These are phyloP conservation scores for Geotrupes spiniger DNA, from an alignment of 2,888 invertebrate genomes.

Conservation along the genomic window DNA sequence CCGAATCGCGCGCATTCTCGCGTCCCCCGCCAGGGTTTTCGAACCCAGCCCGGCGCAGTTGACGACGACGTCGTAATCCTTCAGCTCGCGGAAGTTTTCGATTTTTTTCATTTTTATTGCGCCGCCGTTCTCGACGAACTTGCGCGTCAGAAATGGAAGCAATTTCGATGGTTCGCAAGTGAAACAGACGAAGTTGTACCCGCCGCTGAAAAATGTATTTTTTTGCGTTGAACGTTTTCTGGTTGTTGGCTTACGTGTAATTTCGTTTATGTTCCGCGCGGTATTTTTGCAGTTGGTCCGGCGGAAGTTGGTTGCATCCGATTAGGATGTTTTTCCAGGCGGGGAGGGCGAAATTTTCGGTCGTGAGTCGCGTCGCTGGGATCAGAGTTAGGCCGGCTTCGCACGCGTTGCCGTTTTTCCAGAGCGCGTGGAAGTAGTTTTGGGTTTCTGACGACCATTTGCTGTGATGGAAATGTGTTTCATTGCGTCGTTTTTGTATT, in stretches of 20 bases:
- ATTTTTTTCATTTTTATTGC: slow-evolving; percentile 52
- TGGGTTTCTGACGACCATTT: slow-evolving; percentile 66
- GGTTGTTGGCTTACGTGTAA: slow-evolving; percentile 44
- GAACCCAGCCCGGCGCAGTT: slow-evolving; percentile 78
- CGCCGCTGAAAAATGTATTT: slow-evolving; percentile 58
- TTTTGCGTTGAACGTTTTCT: not conserved
- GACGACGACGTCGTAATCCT: slow-evolving; percentile 63
- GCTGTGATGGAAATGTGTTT: slow-evolving; percentile 45
- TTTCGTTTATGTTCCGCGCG: slow-evolving; percentile 42
- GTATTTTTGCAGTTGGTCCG: slow-evolving; percentile 43
- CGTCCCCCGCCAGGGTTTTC: slow-evolving; percentile 60
- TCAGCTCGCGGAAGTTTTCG: slow-evolving; percentile 52
- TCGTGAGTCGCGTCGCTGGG: slow-evolving; percentile 47
- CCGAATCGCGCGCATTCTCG: slow-evolving; percentile 61
- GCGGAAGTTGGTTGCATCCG: slow-evolving; percentile 45
- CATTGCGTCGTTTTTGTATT: not conserved
- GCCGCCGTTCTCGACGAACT: slow-evolving; percentile 62
- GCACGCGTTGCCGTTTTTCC: slow-evolving; percentile 55
- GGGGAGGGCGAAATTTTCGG: slow-evolving; percentile 34
- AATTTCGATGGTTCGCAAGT: slow-evolving; percentile 64
- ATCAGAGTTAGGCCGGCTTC: slow-evolving; percentile 53
- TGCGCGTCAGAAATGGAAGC: slow-evolving; percentile 64
- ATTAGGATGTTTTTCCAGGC: slow-evolving; percentile 51
- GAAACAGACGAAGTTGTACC: slow-evolving; percentile 64
- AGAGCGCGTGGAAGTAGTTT: slow-evolving; percentile 57